phyloP scores from a whole-genome alignment of 2,797 vertebrate species.

The Tenualosa thibaudeaui region DNA sequence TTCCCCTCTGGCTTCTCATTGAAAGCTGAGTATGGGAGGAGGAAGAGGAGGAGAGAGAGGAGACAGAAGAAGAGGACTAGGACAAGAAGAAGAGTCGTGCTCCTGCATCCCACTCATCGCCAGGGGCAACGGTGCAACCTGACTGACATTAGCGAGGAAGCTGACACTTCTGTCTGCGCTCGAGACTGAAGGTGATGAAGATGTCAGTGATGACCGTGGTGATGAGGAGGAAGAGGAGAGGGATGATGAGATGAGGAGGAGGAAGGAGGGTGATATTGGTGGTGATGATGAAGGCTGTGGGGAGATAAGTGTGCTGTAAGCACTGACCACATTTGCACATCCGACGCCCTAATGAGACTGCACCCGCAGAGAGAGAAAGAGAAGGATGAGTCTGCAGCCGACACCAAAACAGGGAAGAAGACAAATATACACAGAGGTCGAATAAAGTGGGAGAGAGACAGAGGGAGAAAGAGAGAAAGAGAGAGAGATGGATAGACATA shows the following conservation, averaged over 20 bases:
- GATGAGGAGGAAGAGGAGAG: neutral
- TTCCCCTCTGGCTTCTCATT: neutral
- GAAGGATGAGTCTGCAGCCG: neutral
- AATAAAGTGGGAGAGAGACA: neutral
- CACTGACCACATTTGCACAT: neutral
- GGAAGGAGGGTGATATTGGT: neutral
- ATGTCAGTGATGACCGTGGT: neutral
- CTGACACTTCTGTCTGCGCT: neutral
- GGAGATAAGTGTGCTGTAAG: neutral
- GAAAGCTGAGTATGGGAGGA: neutral
- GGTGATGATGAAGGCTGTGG: neutral
- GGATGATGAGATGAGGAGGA: neutral
- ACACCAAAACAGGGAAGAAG: neutral
- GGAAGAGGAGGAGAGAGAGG: neutral
- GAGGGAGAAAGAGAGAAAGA: neutral
- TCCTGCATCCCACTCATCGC: neutral
- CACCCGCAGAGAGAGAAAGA: neutral
- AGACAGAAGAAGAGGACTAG: neutral
- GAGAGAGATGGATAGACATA: neutral
- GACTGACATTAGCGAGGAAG: neutral
- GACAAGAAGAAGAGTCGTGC: neutral
- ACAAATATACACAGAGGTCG: neutral
- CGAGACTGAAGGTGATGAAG: neutral
- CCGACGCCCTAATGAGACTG: neutral
- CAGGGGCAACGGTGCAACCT: neutral